Evolutionary conservation across 1,140 invertebrate species (phyloP).

Genomic region (Zaprionus nigranus): DNA sequence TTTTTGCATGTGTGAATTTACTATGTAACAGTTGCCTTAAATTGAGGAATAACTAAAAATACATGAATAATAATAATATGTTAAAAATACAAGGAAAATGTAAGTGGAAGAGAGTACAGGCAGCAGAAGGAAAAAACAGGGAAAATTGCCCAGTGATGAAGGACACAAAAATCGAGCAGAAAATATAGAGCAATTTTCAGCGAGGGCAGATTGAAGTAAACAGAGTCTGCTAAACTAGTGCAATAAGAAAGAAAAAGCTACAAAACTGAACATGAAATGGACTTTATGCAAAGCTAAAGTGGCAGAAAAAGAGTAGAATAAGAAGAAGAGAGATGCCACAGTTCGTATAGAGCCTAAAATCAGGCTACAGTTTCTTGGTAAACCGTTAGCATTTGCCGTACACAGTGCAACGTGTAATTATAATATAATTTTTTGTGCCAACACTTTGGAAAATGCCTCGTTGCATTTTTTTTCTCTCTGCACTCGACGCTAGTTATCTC

Average conservation of each 20-base stretch:
- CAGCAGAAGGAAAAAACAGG: neutral
- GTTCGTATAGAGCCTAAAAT: conserved; percentile 49
- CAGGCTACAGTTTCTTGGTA: conserved; percentile 47
- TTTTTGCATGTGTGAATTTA: conserved; percentile 28
- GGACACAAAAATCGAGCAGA: conserved; percentile 8
- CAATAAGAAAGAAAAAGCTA: conserved; percentile 36
- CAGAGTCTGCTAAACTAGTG: conserved; percentile 33
- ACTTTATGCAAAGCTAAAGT: conserved; percentile 45
- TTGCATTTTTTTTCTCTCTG: conserved; percentile 29
- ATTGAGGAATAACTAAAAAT: conserved; percentile 16
- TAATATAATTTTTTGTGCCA: conserved; percentile 68
- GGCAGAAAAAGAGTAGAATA: conserved; percentile 12
- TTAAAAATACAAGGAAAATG: conserved; percentile 43
- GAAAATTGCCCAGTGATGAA: neutral
- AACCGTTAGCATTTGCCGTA: conserved; percentile 5
- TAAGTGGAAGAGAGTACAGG: neutral
- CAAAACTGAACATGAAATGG: conserved; percentile 53
- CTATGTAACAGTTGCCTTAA: neutral
- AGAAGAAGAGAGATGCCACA: neutral
- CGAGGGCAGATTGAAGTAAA: neutral
- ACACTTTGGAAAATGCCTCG: conserved; percentile 47
- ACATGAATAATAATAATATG: conserved; percentile 12
- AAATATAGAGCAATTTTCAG: conserved; percentile 43
- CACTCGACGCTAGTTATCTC: conserved; percentile 6
- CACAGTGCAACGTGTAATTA: conserved; percentile 58